Evolutionary conservation across 2,113 vertebrate species (phyloP).

Genomic region (Tupaia tana): DNA sequence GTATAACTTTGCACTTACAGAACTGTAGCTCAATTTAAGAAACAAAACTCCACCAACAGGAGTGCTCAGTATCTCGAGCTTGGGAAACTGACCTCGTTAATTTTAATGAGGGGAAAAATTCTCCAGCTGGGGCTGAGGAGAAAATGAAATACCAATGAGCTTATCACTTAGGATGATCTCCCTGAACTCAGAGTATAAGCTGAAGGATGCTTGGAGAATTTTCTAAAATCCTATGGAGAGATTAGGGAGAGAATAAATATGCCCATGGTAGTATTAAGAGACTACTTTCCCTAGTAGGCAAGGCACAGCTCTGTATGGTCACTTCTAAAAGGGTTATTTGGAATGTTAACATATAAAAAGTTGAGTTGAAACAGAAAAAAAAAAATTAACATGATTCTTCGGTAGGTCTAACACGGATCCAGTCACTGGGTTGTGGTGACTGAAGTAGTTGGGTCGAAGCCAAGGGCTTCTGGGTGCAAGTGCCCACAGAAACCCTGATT

Average conservation of each 20-base stretch:
- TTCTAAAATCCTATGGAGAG: background rate
- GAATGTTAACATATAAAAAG: background rate
- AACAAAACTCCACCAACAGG: slow-evolving; percentile 74
- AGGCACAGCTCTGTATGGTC: background rate
- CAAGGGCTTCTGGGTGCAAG: background rate
- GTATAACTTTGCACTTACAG: slow-evolving; percentile 78
- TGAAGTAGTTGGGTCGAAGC: background rate
- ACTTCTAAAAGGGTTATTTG: background rate
- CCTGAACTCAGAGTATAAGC: slow-evolving; percentile 12
- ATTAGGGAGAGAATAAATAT: background rate
- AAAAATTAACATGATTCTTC: background rate
- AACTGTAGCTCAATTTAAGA: slow-evolving; percentile 81
- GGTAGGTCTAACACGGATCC: background rate
- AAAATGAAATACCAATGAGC: slow-evolving; percentile 60
- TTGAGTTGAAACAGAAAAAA: background rate
- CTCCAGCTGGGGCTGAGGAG: slow-evolving; percentile 58
- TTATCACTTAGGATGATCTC: slow-evolving; percentile 57
- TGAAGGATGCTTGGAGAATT: background rate
- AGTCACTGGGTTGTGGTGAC: rapidly evolving
- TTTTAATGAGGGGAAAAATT: slow-evolving; percentile 83
- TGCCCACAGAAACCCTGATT: background rate
- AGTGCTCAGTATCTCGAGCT: slow-evolving; percentile 62
- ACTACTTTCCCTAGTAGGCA: background rate
- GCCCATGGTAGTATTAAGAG: too few relatives aligned
- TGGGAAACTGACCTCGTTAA: slow-evolving; percentile 82